Percentiles rank a stretch among this genome's conserved stretches.
These are phyloP conservation scores for Solenodon paradoxus DNA, from an alignment of 2,113 vertebrate species.

Conservation along the genomic window DNA sequence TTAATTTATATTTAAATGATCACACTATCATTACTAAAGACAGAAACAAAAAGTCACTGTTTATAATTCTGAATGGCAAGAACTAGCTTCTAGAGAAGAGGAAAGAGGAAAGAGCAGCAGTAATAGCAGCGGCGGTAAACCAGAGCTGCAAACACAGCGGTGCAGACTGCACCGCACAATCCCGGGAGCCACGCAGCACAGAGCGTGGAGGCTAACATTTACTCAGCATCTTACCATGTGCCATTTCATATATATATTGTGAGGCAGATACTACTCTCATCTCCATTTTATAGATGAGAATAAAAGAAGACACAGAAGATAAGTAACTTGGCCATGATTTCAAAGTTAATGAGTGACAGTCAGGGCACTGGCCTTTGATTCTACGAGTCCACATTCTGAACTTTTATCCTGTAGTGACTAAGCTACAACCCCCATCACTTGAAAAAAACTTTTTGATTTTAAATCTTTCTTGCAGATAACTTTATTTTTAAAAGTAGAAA, in stretches of 20 bases:
- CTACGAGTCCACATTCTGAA: background rate
- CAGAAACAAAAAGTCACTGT: background rate
- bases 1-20: background rate
- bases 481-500: background rate
- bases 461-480: background rate
- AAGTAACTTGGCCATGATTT: background rate
- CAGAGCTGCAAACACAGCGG: background rate
- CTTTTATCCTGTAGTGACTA: background rate
- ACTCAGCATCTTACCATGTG: background rate
- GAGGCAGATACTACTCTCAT: background rate
- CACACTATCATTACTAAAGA: background rate
- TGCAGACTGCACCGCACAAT: background rate
- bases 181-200: background rate
- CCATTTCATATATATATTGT: background rate
- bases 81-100: background rate
- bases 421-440: background rate
- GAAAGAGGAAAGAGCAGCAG: background rate
- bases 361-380: background rate
- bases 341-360: background rate
- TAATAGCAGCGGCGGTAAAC: background rate
- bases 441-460: background rate
- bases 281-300: background rate
- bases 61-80: background rate
- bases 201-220: background rate
- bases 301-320: background rate